A percentile compares a stretch with the other conserved stretches of the same genome.
phyloP scores from a whole-genome alignment of 1,140 invertebrate genomes.

The Metaphire vulgaris region DNA sequence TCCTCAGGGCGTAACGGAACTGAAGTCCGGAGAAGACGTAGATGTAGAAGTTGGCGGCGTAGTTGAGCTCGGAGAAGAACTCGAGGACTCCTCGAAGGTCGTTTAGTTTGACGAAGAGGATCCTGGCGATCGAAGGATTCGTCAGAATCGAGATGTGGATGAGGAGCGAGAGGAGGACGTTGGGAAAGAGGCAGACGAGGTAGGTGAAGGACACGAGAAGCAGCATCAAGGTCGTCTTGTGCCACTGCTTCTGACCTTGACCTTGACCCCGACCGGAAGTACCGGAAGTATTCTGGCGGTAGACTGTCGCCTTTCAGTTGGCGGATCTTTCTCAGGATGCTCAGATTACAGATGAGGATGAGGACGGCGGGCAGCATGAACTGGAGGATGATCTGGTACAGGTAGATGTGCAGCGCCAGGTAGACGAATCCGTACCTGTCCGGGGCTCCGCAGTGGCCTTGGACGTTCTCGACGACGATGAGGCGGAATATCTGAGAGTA shows the following conservation, averaged over 20 bases:
- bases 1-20: conserved; percentile 19
- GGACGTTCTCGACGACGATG: conserved; percentile 20
- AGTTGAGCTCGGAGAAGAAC: conserved; percentile 26
- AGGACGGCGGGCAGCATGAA: conserved; percentile 37
- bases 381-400: conserved; percentile 40
- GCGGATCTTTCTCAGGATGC: conserved; percentile 39
- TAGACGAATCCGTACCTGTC: conserved; percentile 32
- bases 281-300: not conserved
- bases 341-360: conserved; percentile 37
- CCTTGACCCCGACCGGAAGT: not conserved
- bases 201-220: conserved; percentile 42
- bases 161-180: conserved; percentile 35
- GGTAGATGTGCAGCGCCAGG: conserved; percentile 38
- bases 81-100: conserved; percentile 20
- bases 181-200: conserved; percentile 39
- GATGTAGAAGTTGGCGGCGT: conserved; percentile 27
- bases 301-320: conserved; percentile 14
- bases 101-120: conserved; percentile 11
- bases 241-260: conserved; percentile 2
- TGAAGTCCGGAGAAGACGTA: conserved; percentile 23
- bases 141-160: conserved; percentile 30
- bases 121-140: not conserved
- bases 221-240: conserved; percentile 44
- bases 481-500: conserved; percentile 37
- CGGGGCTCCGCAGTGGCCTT: conserved; percentile 30